A percentile compares a stretch with the other conserved stretches of the same genome.
Conservation (phyloP, 2,113 vertebrate genomes). For the Notechis scutatus region DNA sequence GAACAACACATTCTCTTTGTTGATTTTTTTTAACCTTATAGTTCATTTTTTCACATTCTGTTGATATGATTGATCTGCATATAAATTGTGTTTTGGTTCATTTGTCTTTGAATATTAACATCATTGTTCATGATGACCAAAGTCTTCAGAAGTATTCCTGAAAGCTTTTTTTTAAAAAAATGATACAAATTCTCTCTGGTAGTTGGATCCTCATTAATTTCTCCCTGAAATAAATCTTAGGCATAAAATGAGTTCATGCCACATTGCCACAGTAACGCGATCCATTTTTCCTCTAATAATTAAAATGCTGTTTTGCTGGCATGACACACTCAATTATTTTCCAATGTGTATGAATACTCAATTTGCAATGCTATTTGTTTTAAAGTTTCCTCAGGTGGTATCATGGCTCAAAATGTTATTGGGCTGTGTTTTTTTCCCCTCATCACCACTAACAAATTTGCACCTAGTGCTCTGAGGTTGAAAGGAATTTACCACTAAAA, state of each 20-base stretch:
- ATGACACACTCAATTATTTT: constrained; percentile 57
- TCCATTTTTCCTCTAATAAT: constrained; percentile 55
- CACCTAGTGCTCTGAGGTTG: constrained; percentile 30
- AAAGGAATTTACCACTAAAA: constrained; percentile 1
- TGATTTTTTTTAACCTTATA: neutral
- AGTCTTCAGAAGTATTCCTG: constrained; percentile 44
- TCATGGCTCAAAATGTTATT: constrained; percentile 42
- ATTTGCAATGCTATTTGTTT: constrained; percentile 34
- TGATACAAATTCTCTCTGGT: constrained; percentile 52
- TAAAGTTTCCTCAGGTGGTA: neutral
- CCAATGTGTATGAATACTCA: constrained; percentile 51
- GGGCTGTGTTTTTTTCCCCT: neutral
- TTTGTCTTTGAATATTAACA: constrained; percentile 54
- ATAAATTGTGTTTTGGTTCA: constrained; percentile 29
- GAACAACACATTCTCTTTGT: neutral
- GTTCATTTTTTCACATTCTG: neutral
- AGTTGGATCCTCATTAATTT: constrained; percentile 48
- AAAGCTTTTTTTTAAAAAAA: constrained; percentile 24
- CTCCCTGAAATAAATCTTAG: constrained; percentile 53
- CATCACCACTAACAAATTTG: constrained; percentile 48
- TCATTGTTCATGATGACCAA: constrained; percentile 46
- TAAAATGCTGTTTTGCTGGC: constrained; percentile 54
- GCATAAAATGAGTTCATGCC: constrained; percentile 48
- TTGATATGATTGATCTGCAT: constrained; percentile 9
- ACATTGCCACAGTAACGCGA: constrained; percentile 43